Evolutionary conservation across 30 jellyfish, hydroid and myxozoan species (phyloP).

Genomic region (Pseudorhiza aurosa): DNA sequence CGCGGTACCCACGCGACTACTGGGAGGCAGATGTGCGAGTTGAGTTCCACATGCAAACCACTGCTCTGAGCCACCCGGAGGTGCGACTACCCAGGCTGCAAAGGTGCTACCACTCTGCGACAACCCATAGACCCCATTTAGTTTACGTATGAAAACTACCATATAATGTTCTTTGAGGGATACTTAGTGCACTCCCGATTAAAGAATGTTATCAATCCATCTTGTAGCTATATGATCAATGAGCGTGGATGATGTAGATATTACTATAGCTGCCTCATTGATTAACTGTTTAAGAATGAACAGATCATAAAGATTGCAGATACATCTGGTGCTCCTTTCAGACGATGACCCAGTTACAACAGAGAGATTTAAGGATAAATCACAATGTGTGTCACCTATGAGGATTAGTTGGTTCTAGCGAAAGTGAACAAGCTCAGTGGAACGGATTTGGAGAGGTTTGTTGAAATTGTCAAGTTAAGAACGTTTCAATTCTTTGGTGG

Average conservation of each 20-base stretch:
- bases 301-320: background rate
- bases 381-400: constrained; percentile 4
- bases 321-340: background rate
- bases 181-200: constrained; percentile 23
- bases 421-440: too few species aligned
- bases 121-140: background rate
- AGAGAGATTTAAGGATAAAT: background rate
- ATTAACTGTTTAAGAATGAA: constrained; percentile 3
- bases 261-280: constrained; percentile 6
- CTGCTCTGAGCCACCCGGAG: too few species aligned
- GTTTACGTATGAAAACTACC: constrained; percentile 1
- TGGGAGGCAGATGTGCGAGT: too few species aligned
- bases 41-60: too few species aligned
- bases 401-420: too few species aligned
- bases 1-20: too few species aligned
- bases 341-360: background rate
- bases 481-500: too few species aligned
- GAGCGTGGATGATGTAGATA: background rate
- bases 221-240: constrained; percentile 25
- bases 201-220: background rate
- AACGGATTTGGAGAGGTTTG: too few species aligned
- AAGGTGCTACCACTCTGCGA: too few species aligned
- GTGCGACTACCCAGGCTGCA: too few species aligned
- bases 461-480: too few species aligned
- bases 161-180: constrained; percentile 5